Base-by-base conservation (phyloP, 1,140 invertebrate species). In the Drosophila orosa region DNA sequence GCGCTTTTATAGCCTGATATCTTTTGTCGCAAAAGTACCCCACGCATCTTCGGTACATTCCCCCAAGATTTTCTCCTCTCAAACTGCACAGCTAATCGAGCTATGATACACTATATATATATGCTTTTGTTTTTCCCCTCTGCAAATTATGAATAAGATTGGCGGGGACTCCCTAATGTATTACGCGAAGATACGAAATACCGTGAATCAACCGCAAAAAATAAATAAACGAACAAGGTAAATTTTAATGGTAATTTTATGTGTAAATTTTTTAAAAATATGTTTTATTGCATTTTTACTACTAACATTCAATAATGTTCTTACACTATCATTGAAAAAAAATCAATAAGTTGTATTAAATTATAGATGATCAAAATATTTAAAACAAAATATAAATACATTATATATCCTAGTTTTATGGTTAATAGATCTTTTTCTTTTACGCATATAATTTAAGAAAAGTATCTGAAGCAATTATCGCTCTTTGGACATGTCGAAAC, bases 1-100 rank as follows among this genome's bases (percentile, higher is more conserved):
- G 9, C 12, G n/a, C 42, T 83, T 87, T 78, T 83, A 87, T 87
- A 80, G 27, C 8, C 35, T 6, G 12, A 27, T 15, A 8, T 12
- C 29, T 68, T 42, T 17, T 48, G 27, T 40, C 50, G 9, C 42
- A 72, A 71, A 47, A 71, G 52, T 15, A 31, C 19, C 50, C 25
- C 39, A 31, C 13, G 19, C 24, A n/a, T 27, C 8, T 31, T 39
- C 3, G 50, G 68, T 71, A 48, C 66, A 40, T 71, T 48, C 50
- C 67, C 67, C 1, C 7, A 37, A 0, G 4, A 33, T 69, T 48
- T 48, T 33, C 25, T 39, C 25, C n/a, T n/a, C 31, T 33, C 13
- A 9, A 44, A 27, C 13, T 58, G 12, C 19, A 31, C 27, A 31
- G 31, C 37, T 27, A 71, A 71, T 71, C 27, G 31, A 17, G 25